Evolutionary conservation across 2,888 invertebrate genomes (phyloP), one percentile per base, ranked within the genome.

Genomic region (Catonia carolina): DNA sequence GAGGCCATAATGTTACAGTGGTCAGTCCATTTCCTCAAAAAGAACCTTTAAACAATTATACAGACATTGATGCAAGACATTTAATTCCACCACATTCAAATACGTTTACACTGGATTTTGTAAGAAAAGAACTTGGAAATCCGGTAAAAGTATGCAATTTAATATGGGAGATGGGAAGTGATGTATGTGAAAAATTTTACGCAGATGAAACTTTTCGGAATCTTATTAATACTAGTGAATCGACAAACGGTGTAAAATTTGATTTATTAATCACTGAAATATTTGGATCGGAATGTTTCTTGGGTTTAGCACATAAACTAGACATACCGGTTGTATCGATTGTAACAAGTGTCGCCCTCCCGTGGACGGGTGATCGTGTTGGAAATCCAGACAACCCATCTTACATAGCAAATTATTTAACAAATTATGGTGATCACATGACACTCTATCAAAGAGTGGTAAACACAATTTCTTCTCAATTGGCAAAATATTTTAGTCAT

Each of bases 401-500:
- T 1, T 62, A 62, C 56, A 48, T 65, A 7, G 55, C 61, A 15
- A 62, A 60, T 35, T 61, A 52, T n/a, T 60, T 62, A 15, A 31
- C 59, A 6, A 55, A 60, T 8, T 63, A 53, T 23, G 52, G 61
- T 4, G 59, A 56, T 15, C 52, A 56, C 4, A 61, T 78, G 75
- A 64, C 63, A 35, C 75, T 78, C 22, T 41, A 63, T 0, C 65
- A 72, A 22, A 70, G 78, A 31, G 31, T 78, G 0, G 68, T 69
- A 36, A 83, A 82, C 64, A 67, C 71, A 60, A 33, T 77, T 2
- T 72, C 72, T 15, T 53, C 68, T 1, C 5, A 70, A 17, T 75
- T 73, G 62, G 18, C 55, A 3, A 55, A 60, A n/a, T 4, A 39
- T 18, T 33, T 51, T 10, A 48, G 55, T 45, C 39, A 39, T 37